Percentiles rank a stretch among this genome's conserved stretches.
phyloP scores from a whole-genome alignment of 1,140 invertebrate genomes.

The Anastrepha obliqua region DNA sequence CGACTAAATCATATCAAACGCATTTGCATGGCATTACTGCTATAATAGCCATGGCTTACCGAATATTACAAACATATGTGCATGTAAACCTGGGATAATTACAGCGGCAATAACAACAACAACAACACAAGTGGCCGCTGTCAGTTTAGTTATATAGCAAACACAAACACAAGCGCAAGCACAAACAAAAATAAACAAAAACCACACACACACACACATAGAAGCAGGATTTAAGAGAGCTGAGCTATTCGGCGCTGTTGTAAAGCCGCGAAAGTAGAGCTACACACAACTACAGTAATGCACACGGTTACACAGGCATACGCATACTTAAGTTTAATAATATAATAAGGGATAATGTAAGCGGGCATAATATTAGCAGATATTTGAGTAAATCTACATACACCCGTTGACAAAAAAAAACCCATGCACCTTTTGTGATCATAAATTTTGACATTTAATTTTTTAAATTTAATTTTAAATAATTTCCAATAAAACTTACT shows the following conservation, averaged over 20 bases:
- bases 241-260: too few species aligned
- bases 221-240: too few species aligned
- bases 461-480: too few species aligned
- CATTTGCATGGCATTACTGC: slow-evolving; percentile 61
- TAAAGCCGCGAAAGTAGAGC: too few species aligned
- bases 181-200: background rate
- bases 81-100: slow-evolving; percentile 50
- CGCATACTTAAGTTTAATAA: slow-evolving; percentile 22
- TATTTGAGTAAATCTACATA: background rate
- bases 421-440: too few species aligned
- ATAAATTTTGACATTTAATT: too few species aligned
- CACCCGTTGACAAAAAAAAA: too few species aligned
- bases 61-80: slow-evolving; percentile 42
- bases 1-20: slow-evolving; percentile 73
- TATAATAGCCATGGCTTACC: slow-evolving; percentile 38
- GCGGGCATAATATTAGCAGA: background rate
- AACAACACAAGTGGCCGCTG: background rate
- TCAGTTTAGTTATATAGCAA: background rate
- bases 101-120: background rate
- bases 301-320: background rate
- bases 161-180: background rate
- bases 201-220: too few species aligned
- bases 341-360: slow-evolving; percentile 12
- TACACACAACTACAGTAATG: background rate
- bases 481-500: too few species aligned